These are phyloP conservation scores for Ophion ventricosus DNA, from an alignment of 2,888 invertebrate species.

Conservation along the genomic window DNA sequence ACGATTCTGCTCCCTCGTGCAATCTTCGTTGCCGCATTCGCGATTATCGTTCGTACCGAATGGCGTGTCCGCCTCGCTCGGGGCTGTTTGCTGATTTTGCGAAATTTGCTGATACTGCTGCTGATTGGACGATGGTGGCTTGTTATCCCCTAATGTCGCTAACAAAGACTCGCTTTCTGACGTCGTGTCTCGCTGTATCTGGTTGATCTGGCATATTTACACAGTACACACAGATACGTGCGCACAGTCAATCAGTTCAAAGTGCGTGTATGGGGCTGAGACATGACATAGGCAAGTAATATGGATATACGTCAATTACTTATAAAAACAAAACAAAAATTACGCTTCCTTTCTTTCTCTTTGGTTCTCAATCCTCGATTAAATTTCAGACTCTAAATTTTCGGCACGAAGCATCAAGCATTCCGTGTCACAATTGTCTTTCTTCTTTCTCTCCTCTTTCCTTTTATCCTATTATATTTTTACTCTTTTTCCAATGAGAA, in stretches of 20 bases:
- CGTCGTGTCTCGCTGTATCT: constrained; percentile 75
- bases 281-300: constrained; percentile 54
- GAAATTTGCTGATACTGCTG: constrained; percentile 69
- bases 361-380: not conserved
- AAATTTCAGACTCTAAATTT: not conserved
- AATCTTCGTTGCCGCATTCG: constrained; percentile 57
- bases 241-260: constrained; percentile 75
- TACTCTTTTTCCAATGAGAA: constrained; percentile 67
- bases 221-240: constrained; percentile 65
- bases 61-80: constrained; percentile 68
- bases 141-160: constrained; percentile 71
- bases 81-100: constrained; percentile 66
- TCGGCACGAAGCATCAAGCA: not conserved
- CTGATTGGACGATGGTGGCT: constrained; percentile 64
- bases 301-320: constrained; percentile 39
- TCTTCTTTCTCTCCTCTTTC: constrained; percentile 23
- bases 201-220: constrained; percentile 74
- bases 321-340: constrained; percentile 11
- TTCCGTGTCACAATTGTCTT: constrained; percentile 33
- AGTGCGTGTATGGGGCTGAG: constrained; percentile 47
- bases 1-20: constrained; percentile 58
- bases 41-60: constrained; percentile 72
- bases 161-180: constrained; percentile 73
- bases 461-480: not conserved
- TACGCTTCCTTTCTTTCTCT: constrained; percentile 14